Evolutionary conservation across 1,140 invertebrate genomes (phyloP).

Genomic region (Drosophila mojavensis): DNA sequence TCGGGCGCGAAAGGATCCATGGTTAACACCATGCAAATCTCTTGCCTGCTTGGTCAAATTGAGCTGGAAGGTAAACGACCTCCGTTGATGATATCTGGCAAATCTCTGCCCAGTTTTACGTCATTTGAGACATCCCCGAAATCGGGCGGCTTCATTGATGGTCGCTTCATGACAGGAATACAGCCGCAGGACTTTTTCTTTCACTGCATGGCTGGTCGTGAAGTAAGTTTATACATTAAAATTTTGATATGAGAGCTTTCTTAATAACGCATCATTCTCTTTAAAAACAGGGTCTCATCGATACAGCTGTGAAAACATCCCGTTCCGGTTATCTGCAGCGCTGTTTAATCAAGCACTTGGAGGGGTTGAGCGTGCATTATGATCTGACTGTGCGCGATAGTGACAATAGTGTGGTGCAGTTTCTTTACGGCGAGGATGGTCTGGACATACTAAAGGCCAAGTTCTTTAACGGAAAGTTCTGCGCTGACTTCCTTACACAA

Average conservation of each 20-base stretch:
- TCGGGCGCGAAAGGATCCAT: conserved; percentile 99
- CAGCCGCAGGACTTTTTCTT: conserved; percentile 99
- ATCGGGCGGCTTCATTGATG: conserved; percentile 98
- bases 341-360: conserved; percentile 98
- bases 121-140: conserved; percentile 95
- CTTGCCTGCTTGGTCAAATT: conserved; percentile 98
- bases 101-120: conserved; percentile 96
- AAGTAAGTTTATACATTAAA: conserved; percentile 85
- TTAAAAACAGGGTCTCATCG: conserved; percentile 88
- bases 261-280: neutral
- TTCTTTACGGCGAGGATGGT: conserved; percentile 99
- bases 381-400: conserved; percentile 97
- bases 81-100: conserved; percentile 95
- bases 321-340: conserved; percentile 98
- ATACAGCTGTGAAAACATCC: conserved; percentile 96
- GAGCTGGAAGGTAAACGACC: conserved; percentile 99
- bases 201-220: conserved; percentile 99
- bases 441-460: conserved; percentile 95
- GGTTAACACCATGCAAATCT: conserved; percentile 99
- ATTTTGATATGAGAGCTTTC: neutral
- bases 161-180: conserved; percentile 98
- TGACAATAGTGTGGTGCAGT: conserved; percentile 97
- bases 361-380: conserved; percentile 95
- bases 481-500: conserved; percentile 91
- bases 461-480: conserved; percentile 91